A percentile compares a stretch with the other conserved stretches of the same genome.
phyloP scores from a whole-genome alignment of 2,797 vertebrate species.

The Scolopax bukidnonensis region DNA sequence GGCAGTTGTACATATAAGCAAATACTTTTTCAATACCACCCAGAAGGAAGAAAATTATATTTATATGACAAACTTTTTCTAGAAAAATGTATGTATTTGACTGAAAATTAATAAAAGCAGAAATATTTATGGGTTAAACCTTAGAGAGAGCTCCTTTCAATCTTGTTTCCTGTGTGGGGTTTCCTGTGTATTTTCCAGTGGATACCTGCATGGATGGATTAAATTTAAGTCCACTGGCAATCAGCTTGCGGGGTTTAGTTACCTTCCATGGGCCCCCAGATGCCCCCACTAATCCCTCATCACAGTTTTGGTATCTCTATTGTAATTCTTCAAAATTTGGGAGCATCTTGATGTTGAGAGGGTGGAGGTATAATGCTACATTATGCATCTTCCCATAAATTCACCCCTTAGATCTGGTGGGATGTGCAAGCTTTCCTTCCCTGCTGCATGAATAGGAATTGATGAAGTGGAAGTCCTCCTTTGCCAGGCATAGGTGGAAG shows the following conservation, averaged over 20 bases:
- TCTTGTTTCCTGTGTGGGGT: neutral
- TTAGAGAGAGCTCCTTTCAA: neutral
- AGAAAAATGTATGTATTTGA: neutral
- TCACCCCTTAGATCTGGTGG: neutral
- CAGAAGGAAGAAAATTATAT: neutral
- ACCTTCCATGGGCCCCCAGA: neutral
- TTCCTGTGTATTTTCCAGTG: neutral
- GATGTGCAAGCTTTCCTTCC: neutral
- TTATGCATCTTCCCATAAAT: neutral
- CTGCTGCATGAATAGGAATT: rapidly evolving
- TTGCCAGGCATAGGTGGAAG: neutral
- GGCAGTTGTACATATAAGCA: neutral
- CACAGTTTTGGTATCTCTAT: neutral
- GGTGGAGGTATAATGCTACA: neutral
- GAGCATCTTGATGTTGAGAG: neutral
- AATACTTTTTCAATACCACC: neutral
- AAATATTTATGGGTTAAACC: neutral
- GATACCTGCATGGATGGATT: neutral
- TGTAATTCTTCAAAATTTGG: neutral
- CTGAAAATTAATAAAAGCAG: neutral
- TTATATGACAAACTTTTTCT: neutral
- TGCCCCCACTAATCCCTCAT: neutral
- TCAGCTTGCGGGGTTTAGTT: neutral
- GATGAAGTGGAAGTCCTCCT: neutral
- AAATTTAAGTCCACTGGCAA: neutral